phyloP scores from a whole-genome alignment of 2,888 invertebrate genomes.

The Amblyjoppa fuscipennis region DNA sequence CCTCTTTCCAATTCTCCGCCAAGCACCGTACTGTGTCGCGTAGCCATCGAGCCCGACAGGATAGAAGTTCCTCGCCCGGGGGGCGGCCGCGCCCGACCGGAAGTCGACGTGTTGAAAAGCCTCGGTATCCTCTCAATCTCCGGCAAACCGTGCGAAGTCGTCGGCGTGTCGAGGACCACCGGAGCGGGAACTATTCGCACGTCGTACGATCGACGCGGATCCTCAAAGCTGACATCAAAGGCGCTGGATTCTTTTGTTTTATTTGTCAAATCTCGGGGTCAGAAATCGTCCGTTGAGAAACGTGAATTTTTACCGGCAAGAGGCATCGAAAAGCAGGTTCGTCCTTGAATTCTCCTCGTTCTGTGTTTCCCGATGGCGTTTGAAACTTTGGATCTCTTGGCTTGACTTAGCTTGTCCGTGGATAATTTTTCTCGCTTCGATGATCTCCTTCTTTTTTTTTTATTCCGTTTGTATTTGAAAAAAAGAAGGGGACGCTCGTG shows the following conservation, averaged over 20 bases:
- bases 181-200: neutral
- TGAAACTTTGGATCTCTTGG: neutral
- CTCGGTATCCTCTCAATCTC: neutral
- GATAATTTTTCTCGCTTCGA: neutral
- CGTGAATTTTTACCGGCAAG: neutral
- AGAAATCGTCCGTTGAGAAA: neutral
- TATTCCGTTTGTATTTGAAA: slow-evolving; percentile 25
- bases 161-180: neutral
- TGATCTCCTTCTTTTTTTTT: slow-evolving; percentile 19
- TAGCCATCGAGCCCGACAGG: neutral
- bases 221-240: neutral
- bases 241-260: neutral
- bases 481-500: slow-evolving; percentile 68
- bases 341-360: neutral
- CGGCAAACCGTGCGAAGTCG: neutral
- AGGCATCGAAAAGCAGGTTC: neutral
- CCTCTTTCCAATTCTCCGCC: slow-evolving; percentile 25
- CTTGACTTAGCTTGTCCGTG: neutral
- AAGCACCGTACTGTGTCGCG: neutral
- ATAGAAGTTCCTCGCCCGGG: neutral
- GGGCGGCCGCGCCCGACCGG: neutral
- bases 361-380: neutral
- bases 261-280: neutral
- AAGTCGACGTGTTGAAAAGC: slow-evolving; percentile 10
- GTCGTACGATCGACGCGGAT: neutral